Base-by-base conservation (phyloP, 1,140 invertebrate species). In the Tetragonula clypearis region DNA sequence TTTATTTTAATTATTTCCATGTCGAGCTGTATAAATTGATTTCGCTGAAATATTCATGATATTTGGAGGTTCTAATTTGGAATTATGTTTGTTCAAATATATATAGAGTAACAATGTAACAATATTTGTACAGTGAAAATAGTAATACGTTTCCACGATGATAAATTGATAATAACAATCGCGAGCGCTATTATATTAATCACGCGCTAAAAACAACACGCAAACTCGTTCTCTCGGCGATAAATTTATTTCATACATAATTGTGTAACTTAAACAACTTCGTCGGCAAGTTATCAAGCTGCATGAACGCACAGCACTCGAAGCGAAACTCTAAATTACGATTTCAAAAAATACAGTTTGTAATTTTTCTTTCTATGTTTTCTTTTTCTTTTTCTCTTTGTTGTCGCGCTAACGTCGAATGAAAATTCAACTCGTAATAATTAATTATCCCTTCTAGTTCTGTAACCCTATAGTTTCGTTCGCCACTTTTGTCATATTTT, bases 151-250 rank as follows among this genome's bases (percentile, higher is more conserved):
- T 80, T 72, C 12, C 55, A 76, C 11, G 60, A 30, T 66, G 55
- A 75, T 76, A 82, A 75, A 82, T 82, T 76, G 55, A 82, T 82
- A 76, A 82, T 66, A 82, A 76, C 60, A 75, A 75, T 76, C 49
- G 69, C 68, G 21, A 30, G 58, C 56, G 80, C 15, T 66, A 73
- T 76, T 62, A 53, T 75, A 82, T 76, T 66, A 76, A 82, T 76
- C 80, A 66, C 58, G 19, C 21, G 60, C 49, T 66, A 76, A 66
- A 76, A 82, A 76, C 72, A 66, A 76, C 60, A 56, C 80, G 80
- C 79, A 21, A 73, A n/a, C 68, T 53, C 79, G 17, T 73, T 53
- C 58, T 55, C 80, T 8, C 60, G 12, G 23, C 49, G 60, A 56
- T 66, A 82, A 75, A 82, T 82, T 66, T 65, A 62, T 49, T 73